Percentiles rank a stretch among this genome's conserved stretches.
These are phyloP conservation scores for human (Homo sapiens) DNA, from an alignment of 2,113 vertebrate species.

Conservation along the genomic window DNA sequence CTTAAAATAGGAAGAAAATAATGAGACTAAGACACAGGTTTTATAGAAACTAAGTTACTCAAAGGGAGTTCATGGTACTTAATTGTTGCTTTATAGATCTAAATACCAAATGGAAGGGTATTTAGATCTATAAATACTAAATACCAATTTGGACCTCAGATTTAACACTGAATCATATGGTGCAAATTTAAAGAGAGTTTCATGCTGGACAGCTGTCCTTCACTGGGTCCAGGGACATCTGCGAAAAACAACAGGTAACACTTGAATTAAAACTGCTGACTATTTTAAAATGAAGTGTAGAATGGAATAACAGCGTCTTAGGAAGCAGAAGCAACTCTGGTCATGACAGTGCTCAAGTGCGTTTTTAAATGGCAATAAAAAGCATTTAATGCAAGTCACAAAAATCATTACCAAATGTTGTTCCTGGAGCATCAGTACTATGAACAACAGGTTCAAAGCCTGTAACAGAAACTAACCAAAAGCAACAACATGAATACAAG, in stretches of 20 bases:
- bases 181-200: not conserved
- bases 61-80: not conserved
- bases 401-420: constrained; percentile 76
- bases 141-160: not conserved
- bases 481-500: constrained; percentile 30
- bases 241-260: not conserved
- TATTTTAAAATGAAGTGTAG: not conserved
- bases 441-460: constrained; percentile 69
- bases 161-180: not conserved
- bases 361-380: constrained; percentile 2
- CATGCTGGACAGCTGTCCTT: not conserved
- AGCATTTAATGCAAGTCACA: not conserved
- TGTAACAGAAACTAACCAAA: constrained; percentile 61
- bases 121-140: no score
- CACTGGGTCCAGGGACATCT: not conserved
- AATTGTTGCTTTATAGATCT: not conserved
- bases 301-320: not conserved
- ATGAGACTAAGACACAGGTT: not conserved
- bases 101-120: not conserved
- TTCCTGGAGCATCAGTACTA: constrained; percentile 71
- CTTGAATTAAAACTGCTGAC: not conserved
- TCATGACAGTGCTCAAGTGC: not conserved
- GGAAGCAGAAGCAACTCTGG: not conserved
- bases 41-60: not conserved
- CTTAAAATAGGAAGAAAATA: not conserved